Base-by-base conservation (phyloP, 2,797 vertebrate genomes). In the Leptatherina wallacei region DNA sequence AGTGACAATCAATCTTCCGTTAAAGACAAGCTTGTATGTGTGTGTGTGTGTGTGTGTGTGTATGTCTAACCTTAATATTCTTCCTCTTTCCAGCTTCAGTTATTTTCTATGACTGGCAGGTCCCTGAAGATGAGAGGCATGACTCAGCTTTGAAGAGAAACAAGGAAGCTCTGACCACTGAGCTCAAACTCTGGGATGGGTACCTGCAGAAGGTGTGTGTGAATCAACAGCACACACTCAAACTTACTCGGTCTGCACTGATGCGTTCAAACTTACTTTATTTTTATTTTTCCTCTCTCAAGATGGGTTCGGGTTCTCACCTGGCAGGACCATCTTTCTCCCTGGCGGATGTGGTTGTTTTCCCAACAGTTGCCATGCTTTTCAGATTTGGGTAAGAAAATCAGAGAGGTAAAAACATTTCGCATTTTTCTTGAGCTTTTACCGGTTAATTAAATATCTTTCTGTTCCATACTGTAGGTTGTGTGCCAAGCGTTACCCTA, bases 121-220 rank as follows among this genome's bases (percentile, higher is more conserved):
- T 93, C 44, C 93, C 93, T 40, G 89, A 93, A 71, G 91, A 2
- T 10, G 94, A 95, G 84, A 81, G 85, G 36, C 92, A 86, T 24
- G 93, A 93, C 36, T 93, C 90, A 0, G 88, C 92, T 24, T 4
- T 91, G 36, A 89, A 77, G 73, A 90, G 91, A 62, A 89, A 94
- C 87, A 86, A 6, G 22, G 89, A 94, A 36, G 69, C 76, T 30
- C 77, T 94, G 64, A 24, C 1, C 13, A 13, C 81, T 44, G 93
- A 95, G 7, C 65, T 95, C 12, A 69, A 80, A n/a, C 88, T 94
- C 0, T 94, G 93, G 93, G 93, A 95, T 32, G 87, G 91, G 40
- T 93, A 94, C 85, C 76, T 94, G 61, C 61, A 90, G 76, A 92
- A 93, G 88, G 24, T 27, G 93, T 94, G 69, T 30, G 59, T 54